A percentile compares a stretch with the other conserved stretches of the same genome.
phyloP scores from a whole-genome alignment of 2,113 vertebrate genomes.

The Panurus biarmicus region DNA sequence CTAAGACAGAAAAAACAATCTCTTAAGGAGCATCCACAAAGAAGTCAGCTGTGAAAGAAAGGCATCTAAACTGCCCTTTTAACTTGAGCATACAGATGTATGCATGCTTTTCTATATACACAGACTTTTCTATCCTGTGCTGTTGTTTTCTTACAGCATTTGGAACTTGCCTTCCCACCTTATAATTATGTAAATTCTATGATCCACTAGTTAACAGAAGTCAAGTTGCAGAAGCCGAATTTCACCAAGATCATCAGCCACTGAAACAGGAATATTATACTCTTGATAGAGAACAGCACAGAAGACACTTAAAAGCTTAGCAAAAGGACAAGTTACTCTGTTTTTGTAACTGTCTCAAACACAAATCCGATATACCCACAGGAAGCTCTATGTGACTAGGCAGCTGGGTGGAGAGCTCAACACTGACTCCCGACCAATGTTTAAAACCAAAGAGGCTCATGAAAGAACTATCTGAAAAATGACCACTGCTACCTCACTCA shows the following conservation, averaged over 20 bases:
- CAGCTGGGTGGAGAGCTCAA: background rate
- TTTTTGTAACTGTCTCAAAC: rapidly evolving
- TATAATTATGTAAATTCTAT: background rate
- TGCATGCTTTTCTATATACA: background rate
- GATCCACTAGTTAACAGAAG: background rate
- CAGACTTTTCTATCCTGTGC: background rate
- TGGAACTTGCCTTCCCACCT: background rate
- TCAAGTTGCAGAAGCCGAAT: background rate
- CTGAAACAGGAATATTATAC: background rate
- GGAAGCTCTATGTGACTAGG: background rate
- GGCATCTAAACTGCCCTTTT: background rate
- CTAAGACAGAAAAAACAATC: background rate
- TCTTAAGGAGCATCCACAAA: too few relatives aligned
- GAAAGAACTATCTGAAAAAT: background rate
- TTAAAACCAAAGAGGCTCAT: background rate
- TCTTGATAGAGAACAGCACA: background rate
- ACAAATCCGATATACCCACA: background rate
- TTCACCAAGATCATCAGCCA: background rate
- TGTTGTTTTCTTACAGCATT: background rate
- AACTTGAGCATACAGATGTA: rapidly evolving
- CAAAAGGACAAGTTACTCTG: background rate
- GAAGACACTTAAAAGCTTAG: background rate
- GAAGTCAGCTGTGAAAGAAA: background rate
- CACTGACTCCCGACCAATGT: background rate
- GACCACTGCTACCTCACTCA: background rate